These are phyloP conservation scores for Troides oblongomaculatus DNA, from an alignment of 2,888 invertebrate species.

Conservation along the genomic window DNA sequence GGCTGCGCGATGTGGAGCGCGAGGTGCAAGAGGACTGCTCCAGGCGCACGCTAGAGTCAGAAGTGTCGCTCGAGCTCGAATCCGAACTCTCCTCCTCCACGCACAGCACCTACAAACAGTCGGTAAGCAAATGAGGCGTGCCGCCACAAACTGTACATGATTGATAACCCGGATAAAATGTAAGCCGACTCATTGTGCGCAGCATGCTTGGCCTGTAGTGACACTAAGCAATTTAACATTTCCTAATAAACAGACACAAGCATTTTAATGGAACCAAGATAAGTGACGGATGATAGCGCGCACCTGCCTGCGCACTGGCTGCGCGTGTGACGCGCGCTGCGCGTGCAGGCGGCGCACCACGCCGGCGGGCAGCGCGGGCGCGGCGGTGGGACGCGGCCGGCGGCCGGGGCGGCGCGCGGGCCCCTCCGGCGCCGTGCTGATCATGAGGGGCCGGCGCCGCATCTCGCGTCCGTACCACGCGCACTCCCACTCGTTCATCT, in stretches of 20 bases:
- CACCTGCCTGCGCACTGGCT: not conserved
- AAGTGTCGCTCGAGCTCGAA: slow-evolving; percentile 49
- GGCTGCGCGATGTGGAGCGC: slow-evolving; percentile 32
- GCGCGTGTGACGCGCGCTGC: not conserved
- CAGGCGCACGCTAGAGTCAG: slow-evolving; percentile 57
- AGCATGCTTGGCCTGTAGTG: too few species aligned
- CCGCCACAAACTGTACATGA: too few species aligned
- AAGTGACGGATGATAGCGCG: not conserved
- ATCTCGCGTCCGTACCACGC: slow-evolving; percentile 87
- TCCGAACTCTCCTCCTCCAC: slow-evolving; percentile 38
- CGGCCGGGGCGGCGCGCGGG: slow-evolving; percentile 30
- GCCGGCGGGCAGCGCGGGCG: slow-evolving; percentile 34
- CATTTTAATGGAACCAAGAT: too few species aligned
- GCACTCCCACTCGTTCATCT: slow-evolving; percentile 80
- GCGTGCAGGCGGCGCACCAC: slow-evolving; percentile 30
- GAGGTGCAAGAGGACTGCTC: slow-evolving; percentile 39
- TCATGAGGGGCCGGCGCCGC: slow-evolving; percentile 87
- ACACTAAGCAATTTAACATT: too few species aligned
- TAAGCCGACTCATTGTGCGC: too few species aligned
- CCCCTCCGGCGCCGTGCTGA: slow-evolving; percentile 75
- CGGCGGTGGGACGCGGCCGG: slow-evolving; percentile 11
- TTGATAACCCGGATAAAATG: too few species aligned
- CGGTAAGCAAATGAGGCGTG: too few species aligned
- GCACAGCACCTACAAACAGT: slow-evolving; percentile 31
- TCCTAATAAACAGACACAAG: too few species aligned